Evolutionary conservation across 2,797 vertebrate genomes (phyloP), one percentile per base, ranked within the genome.

Genomic region (Thaleichthys pacificus): DNA sequence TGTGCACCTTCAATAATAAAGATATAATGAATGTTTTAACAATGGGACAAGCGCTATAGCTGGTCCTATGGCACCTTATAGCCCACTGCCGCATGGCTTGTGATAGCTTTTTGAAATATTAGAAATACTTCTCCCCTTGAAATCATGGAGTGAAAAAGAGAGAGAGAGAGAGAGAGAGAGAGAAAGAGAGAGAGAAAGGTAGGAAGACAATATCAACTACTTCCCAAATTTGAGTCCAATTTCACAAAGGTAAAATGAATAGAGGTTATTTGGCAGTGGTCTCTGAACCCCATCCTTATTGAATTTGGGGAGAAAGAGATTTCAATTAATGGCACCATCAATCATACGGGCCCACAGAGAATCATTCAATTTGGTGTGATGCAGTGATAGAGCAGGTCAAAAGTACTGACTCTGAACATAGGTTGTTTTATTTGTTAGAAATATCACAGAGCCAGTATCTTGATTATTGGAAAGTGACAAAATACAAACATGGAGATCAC

Each of bases 311-410:
- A 26, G 64, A 26, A 66, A 66, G 4, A 26, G 9, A 66, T 26
- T 65, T 66, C 64, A 66, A 66, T 66, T 49, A 66, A 66, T 66
- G 22, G 64, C 15, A 24, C 64, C 42, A 49, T 66, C 64, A 26
- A 49, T 66, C 64, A 24, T 22, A 47, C 22, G 65, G 51, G 15
- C 62, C 62, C 22, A 38, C 49, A 8, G 47, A 72, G 65, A 61
- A 66, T 72, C 70, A 72, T 57, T 72, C 61, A 24, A 56, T 65
- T 65, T 64, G 15, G 28, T 65, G 61, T 66, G 51, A 65, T 65
- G 15, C 17, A 57, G 47, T 35, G 32, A 35, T 15, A 35, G 24
- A 61, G 28, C 21, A 56, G 51, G 15, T 56, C 15, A 56, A 17
- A 56, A 17, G 15, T 5, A 56, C 51, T n/a, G 5, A n/a, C 17